A percentile compares a stretch with the other conserved stretches of the same genome.
Evolutionary conservation across 2,888 invertebrate species (phyloP).

Genomic region (Eupithecia subfuscata): DNA sequence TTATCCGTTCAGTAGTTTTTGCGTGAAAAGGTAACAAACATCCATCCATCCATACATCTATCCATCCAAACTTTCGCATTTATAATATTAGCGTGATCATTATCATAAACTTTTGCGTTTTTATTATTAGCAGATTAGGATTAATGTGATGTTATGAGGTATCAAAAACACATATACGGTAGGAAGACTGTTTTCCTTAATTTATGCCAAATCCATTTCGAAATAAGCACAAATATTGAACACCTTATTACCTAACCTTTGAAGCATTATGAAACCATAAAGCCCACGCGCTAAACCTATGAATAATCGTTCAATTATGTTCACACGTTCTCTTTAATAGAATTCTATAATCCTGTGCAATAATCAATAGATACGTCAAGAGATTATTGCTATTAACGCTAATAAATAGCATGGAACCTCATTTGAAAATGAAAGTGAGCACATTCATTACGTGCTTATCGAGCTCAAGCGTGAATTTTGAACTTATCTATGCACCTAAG

Average conservation of each 20-base stretch:
- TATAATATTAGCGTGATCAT: no score
- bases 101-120: no score
- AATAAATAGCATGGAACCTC: slow-evolving; percentile 9
- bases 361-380: slow-evolving; percentile 21
- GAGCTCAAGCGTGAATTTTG: background rate
- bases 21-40: no score
- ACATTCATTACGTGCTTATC: background rate
- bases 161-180: background rate
- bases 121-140: no score
- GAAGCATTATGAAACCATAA: slow-evolving; percentile 20
- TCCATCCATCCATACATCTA: no score
- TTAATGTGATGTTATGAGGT: no score
- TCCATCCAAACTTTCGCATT: no score
- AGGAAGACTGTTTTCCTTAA: background rate
- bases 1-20: no score
- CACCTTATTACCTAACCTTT: slow-evolving; percentile 22
- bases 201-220: background rate
- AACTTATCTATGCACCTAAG: background rate
- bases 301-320: slow-evolving; percentile 38
- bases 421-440: slow-evolving; percentile 5
- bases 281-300: slow-evolving; percentile 38
- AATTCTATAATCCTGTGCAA: slow-evolving; percentile 21
- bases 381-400: slow-evolving; percentile 25
- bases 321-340: slow-evolving; percentile 37
- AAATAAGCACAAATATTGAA: background rate